Base-by-base conservation (phyloP, 2,113 vertebrate genomes). In the Hylia prasina region DNA sequence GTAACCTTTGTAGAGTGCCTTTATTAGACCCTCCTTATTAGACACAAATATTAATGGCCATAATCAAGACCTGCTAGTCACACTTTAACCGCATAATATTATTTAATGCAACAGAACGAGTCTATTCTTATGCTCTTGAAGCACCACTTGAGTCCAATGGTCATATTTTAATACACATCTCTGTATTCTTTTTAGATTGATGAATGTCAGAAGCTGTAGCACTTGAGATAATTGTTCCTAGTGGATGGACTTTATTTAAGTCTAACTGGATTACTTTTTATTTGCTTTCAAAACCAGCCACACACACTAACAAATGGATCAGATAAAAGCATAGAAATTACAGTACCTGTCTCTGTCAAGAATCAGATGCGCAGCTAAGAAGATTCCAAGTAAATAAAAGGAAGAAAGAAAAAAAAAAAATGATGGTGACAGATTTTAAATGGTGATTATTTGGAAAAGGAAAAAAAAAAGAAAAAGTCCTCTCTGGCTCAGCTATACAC, bases 251-350 rank as follows among this genome's bases (percentile, higher is more conserved):
- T 93, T 78, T 64, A 92, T 92, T 84, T 61, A 93, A 79, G 44
- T 83, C 87, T 96, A 95, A 96, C 69, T 64, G n/a, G 28, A 96
- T 97, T 96, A 94, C 31, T 76, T 94, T 66, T 77, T 75, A 87
- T 87, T 94, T 79, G 54, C 77, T 94, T 88, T 91, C 65, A 81
- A 87, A 95, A 84, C 57, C 83, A 95, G 69, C 68, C 84, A 90
- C 60, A 91, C 57, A 64, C 57, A 70, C 22, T 31, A 77, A 72
- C 37, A 82, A 88, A 64, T 20, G 56, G 78, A 91, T 85, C 75
- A 90, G 93, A 96, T 89, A 96, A 90, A 56, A 82, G n/a, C 10
- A 5, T 2, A 76, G 27, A 91, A 90, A 86, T 44, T 61, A 24
- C 53, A 81, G 57, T 82, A 94, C 33, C 78, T 85, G 31, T 63